A percentile compares a stretch with the other conserved stretches of the same genome.
Evolutionary conservation across 1,140 invertebrate genomes (phyloP).

Genomic region (Cephus cinctus): DNA sequence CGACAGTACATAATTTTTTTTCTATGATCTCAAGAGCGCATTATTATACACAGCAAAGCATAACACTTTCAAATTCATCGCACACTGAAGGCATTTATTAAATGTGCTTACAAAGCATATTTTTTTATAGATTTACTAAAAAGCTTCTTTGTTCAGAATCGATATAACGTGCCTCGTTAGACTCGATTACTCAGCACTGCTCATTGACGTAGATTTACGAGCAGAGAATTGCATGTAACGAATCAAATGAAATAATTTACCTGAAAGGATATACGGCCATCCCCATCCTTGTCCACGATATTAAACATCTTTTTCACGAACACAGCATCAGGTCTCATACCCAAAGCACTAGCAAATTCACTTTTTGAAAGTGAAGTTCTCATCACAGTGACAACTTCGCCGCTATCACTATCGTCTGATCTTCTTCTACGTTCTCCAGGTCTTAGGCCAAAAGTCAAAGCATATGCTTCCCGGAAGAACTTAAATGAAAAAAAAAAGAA

Average conservation of each 20-base stretch:
- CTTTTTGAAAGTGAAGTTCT: slow-evolving; percentile 88
- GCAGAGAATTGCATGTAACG: no score
- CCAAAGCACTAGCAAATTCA: slow-evolving; percentile 96
- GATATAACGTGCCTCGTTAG: no score
- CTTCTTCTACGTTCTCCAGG: slow-evolving; percentile 70
- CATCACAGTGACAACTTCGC: slow-evolving; percentile 89
- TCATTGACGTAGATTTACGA: no score
- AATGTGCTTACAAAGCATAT: neutral
- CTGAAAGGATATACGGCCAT: slow-evolving; percentile 95
- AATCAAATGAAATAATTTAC: no score
- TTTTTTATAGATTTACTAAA: neutral
- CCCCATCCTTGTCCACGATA: slow-evolving; percentile 94
- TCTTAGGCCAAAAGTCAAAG: slow-evolving; percentile 84
- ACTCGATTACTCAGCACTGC: no score
- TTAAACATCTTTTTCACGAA: slow-evolving; percentile 99
- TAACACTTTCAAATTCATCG: no score
- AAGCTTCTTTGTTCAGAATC: neutral
- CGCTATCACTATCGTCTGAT: slow-evolving; percentile 73
- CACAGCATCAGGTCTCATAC: slow-evolving; percentile 93
- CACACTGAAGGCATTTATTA: no score
- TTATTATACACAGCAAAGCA: no score
- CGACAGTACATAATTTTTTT: no score
- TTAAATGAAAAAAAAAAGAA: slow-evolving; percentile 44
- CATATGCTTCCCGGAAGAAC: slow-evolving; percentile 98
- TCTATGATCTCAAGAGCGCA: no score